These are phyloP conservation scores for Chymomyza amoena DNA, from an alignment of 2,888 invertebrate species.

Conservation along the genomic window DNA sequence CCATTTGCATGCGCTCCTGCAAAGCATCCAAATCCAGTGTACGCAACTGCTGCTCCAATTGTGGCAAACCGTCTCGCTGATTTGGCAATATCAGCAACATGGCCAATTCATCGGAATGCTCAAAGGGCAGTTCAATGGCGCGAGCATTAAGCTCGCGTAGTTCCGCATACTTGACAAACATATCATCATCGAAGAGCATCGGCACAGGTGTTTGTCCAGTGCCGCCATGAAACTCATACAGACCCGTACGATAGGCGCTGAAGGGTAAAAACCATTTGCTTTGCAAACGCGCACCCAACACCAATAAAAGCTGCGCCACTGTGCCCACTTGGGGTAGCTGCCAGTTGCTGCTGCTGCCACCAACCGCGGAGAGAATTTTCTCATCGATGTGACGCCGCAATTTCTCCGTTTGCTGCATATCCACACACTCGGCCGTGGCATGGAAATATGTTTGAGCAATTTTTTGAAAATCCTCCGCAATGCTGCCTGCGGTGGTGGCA, in stretches of 20 bases:
- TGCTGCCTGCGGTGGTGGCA: constrained; percentile 28
- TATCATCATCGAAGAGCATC: constrained; percentile 81
- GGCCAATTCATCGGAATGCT: constrained; percentile 81
- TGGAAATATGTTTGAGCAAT: constrained; percentile 75
- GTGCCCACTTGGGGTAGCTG: constrained; percentile 29
- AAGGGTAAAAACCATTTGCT: constrained; percentile 75
- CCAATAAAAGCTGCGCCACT: constrained; percentile 41
- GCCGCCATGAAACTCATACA: constrained; percentile 77
- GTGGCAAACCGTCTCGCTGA: constrained; percentile 83
- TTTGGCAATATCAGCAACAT: constrained; percentile 89
- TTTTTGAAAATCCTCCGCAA: constrained; percentile 71
- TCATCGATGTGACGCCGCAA: constrained; percentile 52
- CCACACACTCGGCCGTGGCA: constrained; percentile 62
- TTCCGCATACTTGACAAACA: constrained; percentile 80
- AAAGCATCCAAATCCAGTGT: constrained; percentile 81
- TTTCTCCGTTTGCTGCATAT: constrained; percentile 85
- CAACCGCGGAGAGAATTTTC: constrained; percentile 37
- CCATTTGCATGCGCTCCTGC: constrained; percentile 79
- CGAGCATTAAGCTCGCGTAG: constrained; percentile 80
- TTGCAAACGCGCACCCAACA: constrained; percentile 60
- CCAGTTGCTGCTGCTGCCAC: constrained; percentile 58
- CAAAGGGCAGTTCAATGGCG: constrained; percentile 87
- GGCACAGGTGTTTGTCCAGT: constrained; percentile 80
- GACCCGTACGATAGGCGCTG: constrained; percentile 70
- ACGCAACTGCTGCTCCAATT: constrained; percentile 83